A percentile compares a stretch with the other conserved stretches of the same genome.
phyloP scores from a whole-genome alignment of 2,113 vertebrate species.

The Psilopsiagon aurifrons region DNA sequence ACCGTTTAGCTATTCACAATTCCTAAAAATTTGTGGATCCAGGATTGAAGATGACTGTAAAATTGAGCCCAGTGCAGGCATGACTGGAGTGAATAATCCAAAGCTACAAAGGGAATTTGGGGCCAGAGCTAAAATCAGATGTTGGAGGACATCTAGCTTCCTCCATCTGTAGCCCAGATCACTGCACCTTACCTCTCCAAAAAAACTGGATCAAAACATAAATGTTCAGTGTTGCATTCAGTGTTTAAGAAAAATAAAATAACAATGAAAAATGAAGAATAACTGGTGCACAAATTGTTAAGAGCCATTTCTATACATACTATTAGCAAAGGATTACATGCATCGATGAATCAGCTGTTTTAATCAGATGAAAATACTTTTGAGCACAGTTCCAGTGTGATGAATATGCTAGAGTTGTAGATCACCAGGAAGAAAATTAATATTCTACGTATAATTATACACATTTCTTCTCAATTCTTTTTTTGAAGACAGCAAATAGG shows the following conservation, averaged over 20 bases:
- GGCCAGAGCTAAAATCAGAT: background rate
- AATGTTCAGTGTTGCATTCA: background rate
- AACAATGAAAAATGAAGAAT: conserved; percentile 43
- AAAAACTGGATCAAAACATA: background rate
- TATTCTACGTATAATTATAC: conserved; percentile 62
- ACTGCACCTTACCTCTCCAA: background rate
- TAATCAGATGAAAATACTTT: conserved; percentile 66
- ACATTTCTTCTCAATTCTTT: conserved; percentile 56
- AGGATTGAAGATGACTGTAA: background rate
- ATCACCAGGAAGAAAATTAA: conserved; percentile 67
- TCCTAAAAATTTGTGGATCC: background rate
- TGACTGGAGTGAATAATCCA: background rate
- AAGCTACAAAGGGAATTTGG: background rate
- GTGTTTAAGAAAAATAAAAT: background rate
- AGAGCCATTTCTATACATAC: conserved; percentile 55
- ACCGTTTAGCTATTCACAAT: background rate
- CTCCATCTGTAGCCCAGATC: background rate
- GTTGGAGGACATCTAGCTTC: background rate
- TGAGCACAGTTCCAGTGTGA: conserved; percentile 58
- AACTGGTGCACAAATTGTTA: conserved; percentile 25
- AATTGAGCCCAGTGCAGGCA: background rate
- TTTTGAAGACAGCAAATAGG: conserved; percentile 41
- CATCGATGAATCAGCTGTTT: conserved; percentile 57
- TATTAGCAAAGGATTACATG: conserved; percentile 49
- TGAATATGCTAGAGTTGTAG: conserved; percentile 66